Conservation (phyloP, 2,797 vertebrate species). For the Tadarida brasiliensis region DNA sequence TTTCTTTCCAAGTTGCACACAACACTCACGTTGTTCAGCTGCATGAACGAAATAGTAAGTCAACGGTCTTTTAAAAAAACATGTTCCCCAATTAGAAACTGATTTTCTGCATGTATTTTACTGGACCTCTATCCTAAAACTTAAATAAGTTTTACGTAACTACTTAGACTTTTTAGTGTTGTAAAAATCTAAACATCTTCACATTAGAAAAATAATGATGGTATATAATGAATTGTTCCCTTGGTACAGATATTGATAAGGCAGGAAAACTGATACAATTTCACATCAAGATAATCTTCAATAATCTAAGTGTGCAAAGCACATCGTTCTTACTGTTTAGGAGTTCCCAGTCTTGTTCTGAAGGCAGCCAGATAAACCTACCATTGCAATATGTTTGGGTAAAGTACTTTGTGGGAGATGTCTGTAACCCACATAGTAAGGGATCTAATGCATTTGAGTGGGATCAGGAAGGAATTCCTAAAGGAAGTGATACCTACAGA, state of each 20-base stretch:
- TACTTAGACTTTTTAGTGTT: not conserved
- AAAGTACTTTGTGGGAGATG: not conserved
- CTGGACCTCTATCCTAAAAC: not conserved
- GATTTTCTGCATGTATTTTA: slow-evolving; percentile 40
- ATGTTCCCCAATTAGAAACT: slow-evolving; percentile 6
- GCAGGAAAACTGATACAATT: not conserved
- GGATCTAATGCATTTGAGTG: not conserved
- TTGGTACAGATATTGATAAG: not conserved
- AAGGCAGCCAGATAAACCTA: not conserved
- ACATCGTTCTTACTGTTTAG: not conserved
- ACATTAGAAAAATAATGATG: not conserved
- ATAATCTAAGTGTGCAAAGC: not conserved
- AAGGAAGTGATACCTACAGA: not conserved
- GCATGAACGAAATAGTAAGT: not conserved
- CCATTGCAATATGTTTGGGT: not conserved
- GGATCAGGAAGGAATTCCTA: not conserved
- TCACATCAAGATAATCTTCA: not conserved
- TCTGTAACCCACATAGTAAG: not conserved
- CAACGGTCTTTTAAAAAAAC: slow-evolving; percentile 23
- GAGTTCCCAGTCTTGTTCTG: not conserved
- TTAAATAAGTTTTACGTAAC: slow-evolving; percentile 26
- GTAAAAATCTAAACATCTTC: slow-evolving; percentile 4
- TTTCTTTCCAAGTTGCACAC: slow-evolving; percentile 66
- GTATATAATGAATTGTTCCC: not conserved
- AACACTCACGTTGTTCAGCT: slow-evolving; percentile 50